Evolutionary conservation across 1,140 invertebrate genomes (phyloP).

Genomic region (Rhyacophila brunnea): DNA sequence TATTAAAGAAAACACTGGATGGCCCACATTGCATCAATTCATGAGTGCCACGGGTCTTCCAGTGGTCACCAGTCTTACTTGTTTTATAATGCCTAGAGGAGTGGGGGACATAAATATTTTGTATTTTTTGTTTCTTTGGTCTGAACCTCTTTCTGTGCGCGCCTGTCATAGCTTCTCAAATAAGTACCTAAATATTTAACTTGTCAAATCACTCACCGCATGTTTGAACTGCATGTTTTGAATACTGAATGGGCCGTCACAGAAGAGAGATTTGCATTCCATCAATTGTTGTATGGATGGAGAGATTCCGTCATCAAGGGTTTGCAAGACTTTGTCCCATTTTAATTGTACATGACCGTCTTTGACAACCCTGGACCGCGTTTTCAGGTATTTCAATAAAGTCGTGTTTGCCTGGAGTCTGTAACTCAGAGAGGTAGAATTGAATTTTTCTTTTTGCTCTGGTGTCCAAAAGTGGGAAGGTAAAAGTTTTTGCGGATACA

Average conservation of each 20-base stretch:
- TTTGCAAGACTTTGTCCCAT: slow-evolving; percentile 59
- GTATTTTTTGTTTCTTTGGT: too few species aligned
- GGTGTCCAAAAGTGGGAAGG: slow-evolving; percentile 84
- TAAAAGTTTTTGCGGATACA: slow-evolving; percentile 68
- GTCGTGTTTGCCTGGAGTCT: slow-evolving; percentile 64
- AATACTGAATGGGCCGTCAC: slow-evolving; percentile 27
- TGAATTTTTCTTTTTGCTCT: slow-evolving; percentile 75
- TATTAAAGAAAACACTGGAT: too few species aligned
- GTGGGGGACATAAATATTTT: too few species aligned
- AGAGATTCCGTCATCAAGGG: slow-evolving; percentile 71
- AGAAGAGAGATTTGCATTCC: slow-evolving; percentile 29
- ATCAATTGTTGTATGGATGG: slow-evolving; percentile 67
- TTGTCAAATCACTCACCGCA: slow-evolving; percentile 24
- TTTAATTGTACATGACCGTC: slow-evolving; percentile 50
- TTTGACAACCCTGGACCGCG: slow-evolving; percentile 55
- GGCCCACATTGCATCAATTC: too few species aligned
- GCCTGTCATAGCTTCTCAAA: too few species aligned
- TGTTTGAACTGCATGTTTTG: slow-evolving; percentile 25
- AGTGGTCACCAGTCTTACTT: too few species aligned
- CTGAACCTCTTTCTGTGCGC: too few species aligned
- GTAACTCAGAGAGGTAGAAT: slow-evolving; percentile 59
- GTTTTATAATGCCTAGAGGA: too few species aligned
- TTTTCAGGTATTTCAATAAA: slow-evolving; percentile 68
- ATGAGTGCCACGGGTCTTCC: too few species aligned
- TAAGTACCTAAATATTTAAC: too few species aligned